phyloP scores from a whole-genome alignment of 2,797 vertebrate species.

The Allobates femoralis region DNA sequence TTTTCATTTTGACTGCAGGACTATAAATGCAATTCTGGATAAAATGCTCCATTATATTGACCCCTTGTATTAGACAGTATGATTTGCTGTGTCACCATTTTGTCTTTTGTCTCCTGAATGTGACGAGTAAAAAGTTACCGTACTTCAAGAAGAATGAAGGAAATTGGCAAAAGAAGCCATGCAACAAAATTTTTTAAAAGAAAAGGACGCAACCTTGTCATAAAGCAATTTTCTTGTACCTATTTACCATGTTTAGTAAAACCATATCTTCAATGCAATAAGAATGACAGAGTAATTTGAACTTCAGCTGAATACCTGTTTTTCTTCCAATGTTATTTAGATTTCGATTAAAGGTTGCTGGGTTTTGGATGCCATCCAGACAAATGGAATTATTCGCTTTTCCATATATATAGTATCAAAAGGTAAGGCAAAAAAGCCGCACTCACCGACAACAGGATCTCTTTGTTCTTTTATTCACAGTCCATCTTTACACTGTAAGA shows the following conservation, averaged over 20 bases:
- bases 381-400: slow-evolving; percentile 73
- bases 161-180: slow-evolving; percentile 70
- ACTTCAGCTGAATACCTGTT: slow-evolving; percentile 77
- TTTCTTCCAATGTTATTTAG: slow-evolving; percentile 82
- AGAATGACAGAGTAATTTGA: slow-evolving; percentile 79
- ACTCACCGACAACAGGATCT: too few relatives aligned
- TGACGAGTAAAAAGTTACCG: slow-evolving; percentile 51
- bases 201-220: slow-evolving; percentile 77
- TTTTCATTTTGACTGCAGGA: not conserved
- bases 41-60: slow-evolving; percentile 8
- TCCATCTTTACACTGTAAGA: too few relatives aligned
- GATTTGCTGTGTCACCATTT: slow-evolving; percentile 30
- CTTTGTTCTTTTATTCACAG: too few relatives aligned
- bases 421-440: too few relatives aligned
- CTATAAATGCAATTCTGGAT: slow-evolving; percentile 13
- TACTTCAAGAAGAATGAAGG: slow-evolving; percentile 55
- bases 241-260: slow-evolving; percentile 78
- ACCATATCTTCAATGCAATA: slow-evolving; percentile 74
- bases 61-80: slow-evolving; percentile 16
- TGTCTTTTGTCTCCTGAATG: slow-evolving; percentile 14
- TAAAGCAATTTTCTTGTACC: slow-evolving; percentile 82
- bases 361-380: slow-evolving; percentile 77
- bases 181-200: slow-evolving; percentile 76
- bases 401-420: slow-evolving; percentile 74
- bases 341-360: slow-evolving; percentile 78